phyloP scores from a whole-genome alignment of 64 coral and sea anemone species.

The Pocillopora damicornis region DNA sequence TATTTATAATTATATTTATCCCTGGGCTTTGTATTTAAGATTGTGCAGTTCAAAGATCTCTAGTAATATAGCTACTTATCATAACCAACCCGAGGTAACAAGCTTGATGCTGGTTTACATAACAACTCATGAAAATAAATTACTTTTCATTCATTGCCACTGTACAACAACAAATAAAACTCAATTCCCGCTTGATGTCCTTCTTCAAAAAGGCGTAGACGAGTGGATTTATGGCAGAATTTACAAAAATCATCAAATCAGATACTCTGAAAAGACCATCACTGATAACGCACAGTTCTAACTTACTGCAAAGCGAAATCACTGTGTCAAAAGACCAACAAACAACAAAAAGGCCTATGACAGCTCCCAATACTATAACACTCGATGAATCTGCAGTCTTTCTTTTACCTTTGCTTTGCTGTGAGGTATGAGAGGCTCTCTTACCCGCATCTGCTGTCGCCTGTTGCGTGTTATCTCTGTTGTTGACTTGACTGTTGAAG shows the following conservation, averaged over 20 bases:
- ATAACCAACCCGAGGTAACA: too few species aligned
- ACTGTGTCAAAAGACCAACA: constrained; percentile 58
- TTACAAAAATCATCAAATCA: constrained; percentile 47
- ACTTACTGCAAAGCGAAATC: constrained; percentile 38
- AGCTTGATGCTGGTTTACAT: too few species aligned
- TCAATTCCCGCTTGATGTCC: constrained; percentile 34
- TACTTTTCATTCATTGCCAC: not conserved
- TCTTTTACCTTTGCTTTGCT: not conserved
- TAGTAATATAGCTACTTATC: too few species aligned
- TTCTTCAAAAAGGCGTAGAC: constrained; percentile 61
- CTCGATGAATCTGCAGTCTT: not conserved
- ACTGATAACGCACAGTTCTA: constrained; percentile 31
- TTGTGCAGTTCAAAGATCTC: too few species aligned
- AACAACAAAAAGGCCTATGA: constrained; percentile 38
- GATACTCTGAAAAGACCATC: constrained; percentile 17
- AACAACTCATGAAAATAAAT: not conserved
- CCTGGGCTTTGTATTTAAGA: too few species aligned
- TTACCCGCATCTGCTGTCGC: not conserved
- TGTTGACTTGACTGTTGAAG: not conserved
- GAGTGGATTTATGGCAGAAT: constrained; percentile 47
- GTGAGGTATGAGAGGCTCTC: not conserved
- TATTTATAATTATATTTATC: too few species aligned
- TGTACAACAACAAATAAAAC: not conserved
- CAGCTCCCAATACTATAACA: constrained; percentile 39
- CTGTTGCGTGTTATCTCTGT: not conserved